Percentiles rank a stretch among this genome's conserved stretches.
Evolutionary conservation across 2,113 vertebrate genomes (phyloP).

Genomic region (Pyrgilauda ruficollis): DNA sequence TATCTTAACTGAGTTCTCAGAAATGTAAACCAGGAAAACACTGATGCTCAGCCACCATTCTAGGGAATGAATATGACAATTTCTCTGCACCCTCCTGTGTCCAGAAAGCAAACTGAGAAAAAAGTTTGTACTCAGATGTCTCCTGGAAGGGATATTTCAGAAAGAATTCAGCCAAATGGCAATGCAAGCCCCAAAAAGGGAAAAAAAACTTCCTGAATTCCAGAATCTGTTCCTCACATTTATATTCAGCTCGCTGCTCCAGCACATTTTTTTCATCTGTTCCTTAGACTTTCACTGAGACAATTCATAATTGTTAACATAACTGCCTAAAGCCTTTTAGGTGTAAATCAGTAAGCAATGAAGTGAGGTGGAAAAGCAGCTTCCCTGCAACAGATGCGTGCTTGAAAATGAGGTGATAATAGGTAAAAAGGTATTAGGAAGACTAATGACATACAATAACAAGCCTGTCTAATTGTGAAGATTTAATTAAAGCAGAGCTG

Average conservation of each 20-base stretch:
- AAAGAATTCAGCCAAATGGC: conserved; percentile 2
- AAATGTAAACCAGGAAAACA: not conserved
- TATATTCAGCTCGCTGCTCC: not conserved
- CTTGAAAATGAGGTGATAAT: conserved; percentile 70
- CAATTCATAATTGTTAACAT: conserved; percentile 54
- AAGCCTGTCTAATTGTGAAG: conserved; percentile 57
- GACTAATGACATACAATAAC: conserved; percentile 67
- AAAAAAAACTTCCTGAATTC: not conserved
- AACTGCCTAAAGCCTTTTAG: conserved; percentile 34
- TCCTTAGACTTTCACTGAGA: conserved; percentile 8
- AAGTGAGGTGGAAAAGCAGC: conserved; percentile 37
- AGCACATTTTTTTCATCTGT: not conserved
- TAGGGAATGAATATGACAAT: not conserved
- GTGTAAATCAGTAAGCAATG: conserved; percentile 48
- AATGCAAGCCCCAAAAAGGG: not conserved
- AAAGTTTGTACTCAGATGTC: not conserved
- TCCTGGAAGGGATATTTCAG: not conserved
- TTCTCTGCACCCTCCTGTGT: not conserved
- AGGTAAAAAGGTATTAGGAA: conserved; percentile 46
- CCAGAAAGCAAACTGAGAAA: not conserved
- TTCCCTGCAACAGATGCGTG: conserved; percentile 41
- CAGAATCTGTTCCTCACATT: not conserved
- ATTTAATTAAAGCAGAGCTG: conserved; percentile 64
- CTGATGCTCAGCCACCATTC: not conserved
- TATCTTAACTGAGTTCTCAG: not conserved